Base-by-base conservation (phyloP, 2,797 vertebrate genomes). In the Lophius americanus region DNA sequence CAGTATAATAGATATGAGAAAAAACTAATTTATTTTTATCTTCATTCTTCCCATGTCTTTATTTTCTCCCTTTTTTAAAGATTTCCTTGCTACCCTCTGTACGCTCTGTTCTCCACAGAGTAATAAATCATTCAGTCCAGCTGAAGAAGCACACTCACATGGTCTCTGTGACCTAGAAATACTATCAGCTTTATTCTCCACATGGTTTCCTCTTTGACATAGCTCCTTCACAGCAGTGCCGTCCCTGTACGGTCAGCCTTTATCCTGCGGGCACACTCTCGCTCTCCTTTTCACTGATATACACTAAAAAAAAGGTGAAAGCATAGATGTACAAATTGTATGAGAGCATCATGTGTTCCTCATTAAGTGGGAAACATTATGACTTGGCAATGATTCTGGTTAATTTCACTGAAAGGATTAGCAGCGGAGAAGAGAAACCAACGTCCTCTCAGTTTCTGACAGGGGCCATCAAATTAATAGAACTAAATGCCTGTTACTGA, bases 111-210 rank as follows among this genome's bases (percentile, higher is more conserved):
- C 61, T 62, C 73, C 71, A 68, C 82, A 68, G 60, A 68, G 69
- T 79, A 78, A 89, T 90, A 85, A 89, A 89, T 89, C 85, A 86
- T 86, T 85, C 76, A 89, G 76, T 80, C 69, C 55, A 73, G 75
- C 51, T 76, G 75, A 83, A 81, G 73, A 49, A 64, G 75, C 67
- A 58, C 68, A 56, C 79, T 82, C 88, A 74, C 77, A 75, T 72
- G 79, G 62, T 86, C 60, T 73, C 65, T 33, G 58, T 87, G 87
- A 89, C 88, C 84, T 75, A 86, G 84, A 89, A 89, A 85, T 56
- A 81, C 46, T 9, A 56, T 71, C 52, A 57, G 72, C 75, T 79
- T 82, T 82, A 71, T 79, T 84, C 82, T 82, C 70, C 83, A 84
- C 80, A 73, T 83, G 84, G 78, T 68, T 87, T 76, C 59, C 64